phyloP scores from a whole-genome alignment of 2,888 invertebrate genomes.

The Agrotis segetum region DNA sequence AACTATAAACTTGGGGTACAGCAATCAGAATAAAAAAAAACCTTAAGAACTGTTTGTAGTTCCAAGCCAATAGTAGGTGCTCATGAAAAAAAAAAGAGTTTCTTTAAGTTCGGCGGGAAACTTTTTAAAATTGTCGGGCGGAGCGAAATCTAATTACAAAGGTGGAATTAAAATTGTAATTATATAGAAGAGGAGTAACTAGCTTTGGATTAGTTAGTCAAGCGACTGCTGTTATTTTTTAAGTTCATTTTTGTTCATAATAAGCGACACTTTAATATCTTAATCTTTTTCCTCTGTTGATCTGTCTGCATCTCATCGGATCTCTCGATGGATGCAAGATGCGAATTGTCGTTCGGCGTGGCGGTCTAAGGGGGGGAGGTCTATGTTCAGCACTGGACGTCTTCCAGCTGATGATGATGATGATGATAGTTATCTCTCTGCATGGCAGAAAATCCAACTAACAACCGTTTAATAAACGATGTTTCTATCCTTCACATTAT shows the following conservation, averaged over 20 bases:
- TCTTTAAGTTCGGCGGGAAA: conserved; percentile 5
- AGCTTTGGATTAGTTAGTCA: background rate
- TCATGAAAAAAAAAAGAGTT: conserved; percentile 19
- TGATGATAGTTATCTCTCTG: too few relatives aligned
- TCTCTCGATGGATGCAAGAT: too few relatives aligned
- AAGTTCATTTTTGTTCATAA: background rate
- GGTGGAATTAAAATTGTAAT: conserved; percentile 19
- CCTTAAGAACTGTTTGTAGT: conserved; percentile 2
- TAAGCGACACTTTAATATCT: background rate
- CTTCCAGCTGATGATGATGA: too few relatives aligned
- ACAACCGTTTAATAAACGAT: too few relatives aligned
- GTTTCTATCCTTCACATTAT: too few relatives aligned
- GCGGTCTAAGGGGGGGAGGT: too few relatives aligned
- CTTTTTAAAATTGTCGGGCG: conserved; percentile 24
- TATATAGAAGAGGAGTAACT: background rate
- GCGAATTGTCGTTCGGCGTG: too few relatives aligned
- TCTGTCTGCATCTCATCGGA: too few relatives aligned
- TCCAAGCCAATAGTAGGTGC: background rate
- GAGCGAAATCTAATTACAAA: conserved; percentile 14
- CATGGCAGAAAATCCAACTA: too few relatives aligned
- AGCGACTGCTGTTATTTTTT: background rate
- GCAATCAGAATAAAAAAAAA: background rate
- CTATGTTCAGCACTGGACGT: too few relatives aligned
- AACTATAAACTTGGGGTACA: background rate
- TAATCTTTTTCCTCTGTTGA: too few relatives aligned